Evolutionary conservation across 1,140 invertebrate species (phyloP), one percentile per base, ranked within the genome.

Genomic region (Leptopilina boulardi): DNA sequence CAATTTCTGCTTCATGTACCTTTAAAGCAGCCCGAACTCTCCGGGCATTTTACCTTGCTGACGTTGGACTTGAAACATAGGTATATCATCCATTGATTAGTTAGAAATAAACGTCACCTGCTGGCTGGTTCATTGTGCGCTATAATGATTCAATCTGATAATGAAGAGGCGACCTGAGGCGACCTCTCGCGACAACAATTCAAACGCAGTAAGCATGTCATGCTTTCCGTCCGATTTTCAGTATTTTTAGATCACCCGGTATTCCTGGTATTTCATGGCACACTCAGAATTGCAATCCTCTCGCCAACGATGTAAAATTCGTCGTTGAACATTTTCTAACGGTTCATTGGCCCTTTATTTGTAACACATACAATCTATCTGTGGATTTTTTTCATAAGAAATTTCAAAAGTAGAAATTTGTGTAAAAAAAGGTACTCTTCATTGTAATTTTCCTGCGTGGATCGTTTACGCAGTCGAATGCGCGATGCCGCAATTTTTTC

Each of bases 191-290:
- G 30, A 18, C 51, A 21, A 41, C 9, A 23, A 66, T 66, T n/a
- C 59, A 66, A 66, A 34, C 23, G 59, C 59, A 8, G 59, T 66
- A 66, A 66, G 23, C 59, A 77, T 80, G 79, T 80, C 77, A 77
- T 76, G 80, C 80, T 85, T 78, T 71, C 73, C 70, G 73, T 41
- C 71, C 70, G 42, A 74, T 78, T 78, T 85, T 82, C 84, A 77
- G 84, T 85, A 85, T 85, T 85, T 83, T 82, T 83, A 83, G 83
- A 80, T 77, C 78, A 70, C 78, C 73, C 75, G 77, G 79, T 83
- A 85, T 85, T 84, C 77, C 76, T 78, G 77, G 73, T 79, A 76
- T 83, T 81, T 76, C 76, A 79, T 78, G 77, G 42, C 82, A 80
- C 77, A 77, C 78, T 79, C 77, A 56, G 76, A 75, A 73, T 70